Base-by-base conservation (phyloP, 2,888 invertebrate genomes). In the Napeogenes inachia region DNA sequence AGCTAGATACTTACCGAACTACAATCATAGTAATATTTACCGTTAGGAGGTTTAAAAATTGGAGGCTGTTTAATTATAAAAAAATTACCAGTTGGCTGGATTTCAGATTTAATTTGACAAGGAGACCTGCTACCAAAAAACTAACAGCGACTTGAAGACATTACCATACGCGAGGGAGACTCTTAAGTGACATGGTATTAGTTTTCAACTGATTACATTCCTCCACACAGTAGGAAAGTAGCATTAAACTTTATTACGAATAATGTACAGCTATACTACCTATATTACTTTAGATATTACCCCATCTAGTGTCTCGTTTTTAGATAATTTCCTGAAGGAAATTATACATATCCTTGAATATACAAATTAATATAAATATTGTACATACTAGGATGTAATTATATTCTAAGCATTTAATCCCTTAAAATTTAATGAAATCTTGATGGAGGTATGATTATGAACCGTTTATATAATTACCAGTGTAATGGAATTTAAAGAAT, bases 131-230 rank as follows among this genome's bases (percentile, higher is more conserved):
- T 84, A 89, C 89, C 87, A 88, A 89, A 89, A 89, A 89, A 89
- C 85, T 90, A 85, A 87, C 87, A 79, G 82, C 76, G 77, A 75
- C 84, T 81, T 77, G 82, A 82, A 85, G 84, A 81, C 87, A 87
- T 89, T 88, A 85, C 85, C 88, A 90, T 89, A 90, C 87, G 84
- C 84, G 87, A 79, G 79, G 80, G 81, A 83, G 85, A 80, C 81
- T 80, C 75, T 78, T 77, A 78, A 84, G 84, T 81, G 87, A 81
- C 85, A 83, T 79, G 79, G 84, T 88, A 87, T 89, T 88, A 89
- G 89, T 89, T 89, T 83, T 80, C 86, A 87, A 87, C 87, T 89
- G 88, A 89, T 89, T 90, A 89, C 89, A 88, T 89, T 89, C 86
- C 84, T 79, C 77, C 82, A 78, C 80, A 81, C 75, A 79, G 76